Base-by-base conservation (phyloP, 2,797 vertebrate species). In the Salarias fasciatus region DNA sequence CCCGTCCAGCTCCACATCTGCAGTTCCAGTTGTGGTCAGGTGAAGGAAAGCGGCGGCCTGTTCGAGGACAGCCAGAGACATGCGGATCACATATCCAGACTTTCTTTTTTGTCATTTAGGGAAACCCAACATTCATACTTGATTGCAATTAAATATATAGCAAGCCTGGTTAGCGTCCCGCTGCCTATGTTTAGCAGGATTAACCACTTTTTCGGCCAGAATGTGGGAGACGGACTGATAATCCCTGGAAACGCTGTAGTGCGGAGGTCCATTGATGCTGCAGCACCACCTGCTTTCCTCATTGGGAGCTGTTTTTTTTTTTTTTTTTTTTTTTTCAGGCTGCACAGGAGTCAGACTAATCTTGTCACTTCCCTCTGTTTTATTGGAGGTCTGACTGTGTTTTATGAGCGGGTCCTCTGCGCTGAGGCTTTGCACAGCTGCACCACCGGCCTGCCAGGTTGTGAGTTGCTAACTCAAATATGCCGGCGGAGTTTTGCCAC, bases 131-230 rank as follows among this genome's bases (percentile, higher is more conserved):
- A 77, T 69, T 77, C 79, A 72, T 81, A 74, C 81, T 72, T 79
- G 75, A 82, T 80, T 64, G 75, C 67, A 79, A 84, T 86, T 83
- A 82, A 84, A 72, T 82, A 77, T 24, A 72, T 14, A 53, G 46
- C 30, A 53, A 13, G 62, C 43, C 43, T 47, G 49, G 44, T 43
- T 61, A 71, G 38, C 35, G 50, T 83, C 59, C 70, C 68, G 65
- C 51, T 59, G 6, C 3, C 64, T 82, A 62, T 76, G 56, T 77
- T 77, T 77, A 79, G 75, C 59, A 47, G 70, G 53, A 67, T 71
- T 58, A 51, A 56, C 50, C 40, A 36, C 40, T 11, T 59, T 54
- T 79, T 53, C 30, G 38, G 51, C 53, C 37, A 11, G 64, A 69
- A 40, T 37, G 29, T 57, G 47, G 67, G 65, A 44, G 63, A 72